Evolutionary conservation across 2,888 invertebrate species (phyloP).

Genomic region (Reticulitermes lucifugus): DNA sequence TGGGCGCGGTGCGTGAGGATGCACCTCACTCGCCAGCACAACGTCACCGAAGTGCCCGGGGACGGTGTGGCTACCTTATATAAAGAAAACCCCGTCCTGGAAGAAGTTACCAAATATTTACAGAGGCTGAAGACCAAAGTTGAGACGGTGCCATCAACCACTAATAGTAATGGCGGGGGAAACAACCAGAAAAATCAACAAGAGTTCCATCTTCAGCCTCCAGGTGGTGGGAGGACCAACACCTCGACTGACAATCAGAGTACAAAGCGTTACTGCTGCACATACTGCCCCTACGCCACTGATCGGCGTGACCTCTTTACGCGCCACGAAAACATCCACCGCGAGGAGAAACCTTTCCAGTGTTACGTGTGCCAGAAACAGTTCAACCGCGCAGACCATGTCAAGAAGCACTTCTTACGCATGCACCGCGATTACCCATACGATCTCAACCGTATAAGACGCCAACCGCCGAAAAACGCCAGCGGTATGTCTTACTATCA

Average conservation of each 20-base stretch:
- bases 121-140: constrained; percentile 76
- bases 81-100: constrained; percentile 80
- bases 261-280: constrained; percentile 79
- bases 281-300: constrained; percentile 90
- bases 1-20: constrained; percentile 81
- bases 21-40: constrained; percentile 80
- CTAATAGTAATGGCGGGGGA: neutral
- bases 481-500: constrained; percentile 55
- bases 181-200: constrained; percentile 33
- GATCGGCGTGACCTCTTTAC: constrained; percentile 92
- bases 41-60: constrained; percentile 69
- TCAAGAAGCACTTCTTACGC: constrained; percentile 91
- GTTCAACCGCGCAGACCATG: constrained; percentile 94
- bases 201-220: neutral
- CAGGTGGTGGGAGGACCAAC: neutral
- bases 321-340: constrained; percentile 92
- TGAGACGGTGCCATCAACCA: constrained; percentile 57
- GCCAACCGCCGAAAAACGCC: constrained; percentile 63
- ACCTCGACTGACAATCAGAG: constrained; percentile 41
- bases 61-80: constrained; percentile 68
- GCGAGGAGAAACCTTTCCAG: constrained; percentile 93
- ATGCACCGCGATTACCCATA: constrained; percentile 93
- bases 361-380: constrained; percentile 94
- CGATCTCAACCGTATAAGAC: constrained; percentile 84
- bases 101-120: constrained; percentile 78